Evolutionary conservation across 2,888 invertebrate genomes (phyloP).

Genomic region (Troides oblongomaculatus): DNA sequence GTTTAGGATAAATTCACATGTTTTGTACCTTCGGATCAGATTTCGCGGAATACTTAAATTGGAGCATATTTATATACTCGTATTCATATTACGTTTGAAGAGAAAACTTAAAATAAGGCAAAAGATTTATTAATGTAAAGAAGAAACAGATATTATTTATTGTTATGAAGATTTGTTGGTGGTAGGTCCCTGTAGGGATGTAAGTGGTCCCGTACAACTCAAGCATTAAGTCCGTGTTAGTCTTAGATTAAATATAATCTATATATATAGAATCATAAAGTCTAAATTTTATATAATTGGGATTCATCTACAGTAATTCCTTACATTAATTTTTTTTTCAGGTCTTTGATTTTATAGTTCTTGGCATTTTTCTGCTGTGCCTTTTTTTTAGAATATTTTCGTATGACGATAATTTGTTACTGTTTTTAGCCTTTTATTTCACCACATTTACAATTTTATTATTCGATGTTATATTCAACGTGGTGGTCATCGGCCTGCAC

Average conservation of each 20-base stretch:
- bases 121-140: too few relatives aligned
- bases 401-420: not conserved
- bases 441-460: not conserved
- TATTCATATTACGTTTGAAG: too few relatives aligned
- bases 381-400: not conserved
- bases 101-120: too few relatives aligned
- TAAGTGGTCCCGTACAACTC: too few relatives aligned
- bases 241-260: too few relatives aligned
- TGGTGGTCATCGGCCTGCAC: not conserved
- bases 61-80: not conserved
- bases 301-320: too few relatives aligned
- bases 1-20: not conserved
- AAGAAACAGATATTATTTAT: too few relatives aligned
- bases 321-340: not conserved
- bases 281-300: too few relatives aligned
- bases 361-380: not conserved
- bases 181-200: too few relatives aligned
- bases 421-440: not conserved
- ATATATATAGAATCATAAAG: too few relatives aligned
- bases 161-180: too few relatives aligned
- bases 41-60: not conserved
- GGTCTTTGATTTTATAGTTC: not conserved
- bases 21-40: not conserved
- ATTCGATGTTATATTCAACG: conserved; percentile 1
- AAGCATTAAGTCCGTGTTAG: too few relatives aligned